phyloP scores from a whole-genome alignment of 2,797 vertebrate species.

The Valencia hispanica region DNA sequence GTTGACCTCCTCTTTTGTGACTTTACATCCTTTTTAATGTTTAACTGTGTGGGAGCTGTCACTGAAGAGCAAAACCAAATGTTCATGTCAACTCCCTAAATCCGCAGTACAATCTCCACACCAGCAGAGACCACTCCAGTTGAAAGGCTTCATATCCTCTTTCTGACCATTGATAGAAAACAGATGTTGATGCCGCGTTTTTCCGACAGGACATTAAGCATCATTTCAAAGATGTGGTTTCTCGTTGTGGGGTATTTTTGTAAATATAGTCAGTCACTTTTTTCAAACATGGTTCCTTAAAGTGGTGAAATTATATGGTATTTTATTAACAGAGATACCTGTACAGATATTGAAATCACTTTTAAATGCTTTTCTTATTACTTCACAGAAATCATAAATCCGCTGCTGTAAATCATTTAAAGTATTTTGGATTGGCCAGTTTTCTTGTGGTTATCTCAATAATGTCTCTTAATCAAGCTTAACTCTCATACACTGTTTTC shows the following conservation, averaged over 20 bases:
- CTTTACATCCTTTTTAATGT: slow-evolving; percentile 46
- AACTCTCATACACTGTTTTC: slow-evolving; percentile 51
- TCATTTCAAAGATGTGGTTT: slow-evolving; percentile 32
- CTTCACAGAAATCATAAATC: slow-evolving; percentile 6
- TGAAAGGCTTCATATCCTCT: slow-evolving; percentile 46
- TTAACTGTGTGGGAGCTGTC: slow-evolving; percentile 55
- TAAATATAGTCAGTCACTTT: slow-evolving; percentile 14
- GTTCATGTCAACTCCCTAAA: slow-evolving; percentile 34
- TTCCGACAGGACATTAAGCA: slow-evolving; percentile 34
- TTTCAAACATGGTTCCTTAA: background rate
- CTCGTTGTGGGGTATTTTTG: slow-evolving; percentile 31
- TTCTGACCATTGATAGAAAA: slow-evolving; percentile 52
- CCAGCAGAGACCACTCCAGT: slow-evolving; percentile 24
- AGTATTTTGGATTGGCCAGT: slow-evolving; percentile 54
- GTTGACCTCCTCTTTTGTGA: slow-evolving; percentile 40
- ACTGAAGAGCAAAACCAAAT: slow-evolving; percentile 47
- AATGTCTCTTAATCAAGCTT: slow-evolving; percentile 46
- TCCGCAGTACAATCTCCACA: slow-evolving; percentile 11
- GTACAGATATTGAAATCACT: background rate
- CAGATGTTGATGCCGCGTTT: slow-evolving; percentile 53
- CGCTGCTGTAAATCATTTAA: slow-evolving; percentile 41
- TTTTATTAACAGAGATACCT: background rate
- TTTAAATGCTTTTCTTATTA: slow-evolving; percentile 9
- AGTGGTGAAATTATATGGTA: slow-evolving; percentile 5
- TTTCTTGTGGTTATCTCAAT: slow-evolving; percentile 56